phyloP scores from a whole-genome alignment of 2,797 vertebrate genomes.

The Glyptemys insculpta region DNA sequence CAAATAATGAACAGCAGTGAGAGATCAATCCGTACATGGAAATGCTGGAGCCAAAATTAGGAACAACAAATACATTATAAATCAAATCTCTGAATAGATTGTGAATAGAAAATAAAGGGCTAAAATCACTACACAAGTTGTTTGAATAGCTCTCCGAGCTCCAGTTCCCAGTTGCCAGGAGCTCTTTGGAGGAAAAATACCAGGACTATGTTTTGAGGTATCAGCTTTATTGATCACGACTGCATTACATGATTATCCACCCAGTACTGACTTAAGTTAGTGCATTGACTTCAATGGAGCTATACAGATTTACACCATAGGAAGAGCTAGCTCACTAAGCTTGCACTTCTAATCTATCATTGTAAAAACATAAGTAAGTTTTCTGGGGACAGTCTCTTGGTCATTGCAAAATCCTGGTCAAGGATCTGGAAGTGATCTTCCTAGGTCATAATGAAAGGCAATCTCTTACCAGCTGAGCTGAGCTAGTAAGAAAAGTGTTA shows the following conservation, averaged over 20 bases:
- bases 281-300: conserved; percentile 22
- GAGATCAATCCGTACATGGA: not conserved
- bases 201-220: conserved; percentile 25
- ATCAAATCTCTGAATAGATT: not conserved
- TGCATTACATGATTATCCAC: conserved; percentile 38
- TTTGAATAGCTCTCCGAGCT: not conserved
- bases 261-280: conserved; percentile 27
- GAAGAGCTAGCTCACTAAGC: conserved; percentile 31
- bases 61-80: rapidly evolving
- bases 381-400: conserved; percentile 14
- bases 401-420: conserved; percentile 61
- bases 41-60: not conserved
- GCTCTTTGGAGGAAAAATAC: conserved; percentile 11
- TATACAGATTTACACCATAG: conserved; percentile 24
- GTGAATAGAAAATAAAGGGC: not conserved
- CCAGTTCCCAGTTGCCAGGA: not conserved
- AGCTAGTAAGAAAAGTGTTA: conserved; percentile 71
- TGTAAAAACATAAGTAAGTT: conserved; percentile 44
- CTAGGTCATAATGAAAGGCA: conserved; percentile 38
- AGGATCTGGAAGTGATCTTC: conserved; percentile 28
- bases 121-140: not conserved
- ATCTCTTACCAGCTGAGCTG: conserved; percentile 34
- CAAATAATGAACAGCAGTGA: not conserved
- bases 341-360: conserved; percentile 12
- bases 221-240: conserved; percentile 14